Evolutionary conservation across 2,797 vertebrate species (phyloP), one percentile per base, ranked within the genome.

Genomic region (Sebastes taczanowskii): DNA sequence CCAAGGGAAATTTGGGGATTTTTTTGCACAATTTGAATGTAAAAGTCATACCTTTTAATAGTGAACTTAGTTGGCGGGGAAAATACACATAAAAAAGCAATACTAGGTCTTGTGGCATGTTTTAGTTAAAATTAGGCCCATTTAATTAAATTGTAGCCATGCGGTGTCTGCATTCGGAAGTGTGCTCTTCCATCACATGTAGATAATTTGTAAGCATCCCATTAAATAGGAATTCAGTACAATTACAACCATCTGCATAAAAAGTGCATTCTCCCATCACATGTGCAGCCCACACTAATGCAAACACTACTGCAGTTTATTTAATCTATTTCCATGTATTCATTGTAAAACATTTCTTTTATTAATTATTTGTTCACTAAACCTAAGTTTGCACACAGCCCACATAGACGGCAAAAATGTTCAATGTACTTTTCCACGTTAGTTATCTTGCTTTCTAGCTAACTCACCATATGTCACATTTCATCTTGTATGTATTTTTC

Each of bases 161-260:
- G 56, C 16, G 29, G 42, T 46, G 1, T 46, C 42, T 18, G 42
- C 42, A 2, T 58, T 59, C 27, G 8, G 25, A 14, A 27, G 0
- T 16, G 23, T 7, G 23, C 11, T 58, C 13, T 58, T 58, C 55
- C 6, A 25, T 58, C 55, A 16, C 23, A 27, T 34, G 27, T 20
- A 32, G 18, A 30, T 59, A 4, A 59, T 59, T 59, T 59, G 0
- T 16, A 4, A 4, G 14, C 56, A 59, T 59, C 4, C 2, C 14
- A 59, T 18, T 29, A 29, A 59, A 59, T 59, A 59, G 3, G 25
- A 59, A 58, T 8, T 27, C 25, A 27, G 25, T 27, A 27, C 11
- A 25, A 55, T 55, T 55, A 55, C 53, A 58, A 16, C 23, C 0
- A 0, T 58, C 25, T 27, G 25, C 0, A 58, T 27, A 0, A 13